phyloP scores from a whole-genome alignment of 2,888 invertebrate species.

The Drosophila helvetica region DNA sequence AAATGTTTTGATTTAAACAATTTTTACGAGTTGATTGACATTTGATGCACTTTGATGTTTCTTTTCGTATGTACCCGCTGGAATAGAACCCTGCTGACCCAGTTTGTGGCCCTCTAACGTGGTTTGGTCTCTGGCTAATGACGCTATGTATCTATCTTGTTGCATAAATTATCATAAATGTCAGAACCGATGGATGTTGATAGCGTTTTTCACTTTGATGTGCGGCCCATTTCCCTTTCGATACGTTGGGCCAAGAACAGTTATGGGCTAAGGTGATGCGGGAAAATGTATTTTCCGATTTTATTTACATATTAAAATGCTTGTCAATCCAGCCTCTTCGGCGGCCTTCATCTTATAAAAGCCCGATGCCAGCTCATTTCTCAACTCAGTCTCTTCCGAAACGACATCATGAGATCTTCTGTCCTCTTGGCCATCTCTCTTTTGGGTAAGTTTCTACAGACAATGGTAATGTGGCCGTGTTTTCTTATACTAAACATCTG shows the following conservation, averaged over 20 bases:
- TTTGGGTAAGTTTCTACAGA: slow-evolving; percentile 50
- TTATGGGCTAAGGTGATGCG: slow-evolving; percentile 41
- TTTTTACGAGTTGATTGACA: slow-evolving; percentile 63
- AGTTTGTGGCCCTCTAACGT: slow-evolving; percentile 2
- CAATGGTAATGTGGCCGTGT: no score
- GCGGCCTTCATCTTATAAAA: slow-evolving; percentile 53
- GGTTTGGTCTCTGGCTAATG: slow-evolving; percentile 22
- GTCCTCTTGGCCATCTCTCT: slow-evolving; percentile 41
- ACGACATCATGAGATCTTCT: slow-evolving; percentile 47
- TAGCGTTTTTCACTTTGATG: slow-evolving; percentile 27
- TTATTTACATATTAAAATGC: slow-evolving; percentile 42
- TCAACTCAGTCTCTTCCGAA: slow-evolving; percentile 49
- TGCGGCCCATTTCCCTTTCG: slow-evolving; percentile 28
- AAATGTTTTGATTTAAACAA: slow-evolving; percentile 37
- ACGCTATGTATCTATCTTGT: slow-evolving; percentile 19
- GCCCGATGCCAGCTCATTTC: not conserved
- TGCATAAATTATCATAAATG: slow-evolving; percentile 52
- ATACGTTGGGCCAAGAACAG: slow-evolving; percentile 17
- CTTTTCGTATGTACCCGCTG: not conserved
- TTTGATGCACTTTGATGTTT: slow-evolving; percentile 27
- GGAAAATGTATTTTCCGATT: slow-evolving; percentile 43
- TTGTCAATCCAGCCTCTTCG: slow-evolving; percentile 5
- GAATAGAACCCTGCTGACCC: slow-evolving; percentile 35
- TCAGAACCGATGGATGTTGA: slow-evolving; percentile 20
- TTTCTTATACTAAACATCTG: not conserved